phyloP scores from a whole-genome alignment of 1,140 invertebrate genomes.

The Rhyzopertha dominica region DNA sequence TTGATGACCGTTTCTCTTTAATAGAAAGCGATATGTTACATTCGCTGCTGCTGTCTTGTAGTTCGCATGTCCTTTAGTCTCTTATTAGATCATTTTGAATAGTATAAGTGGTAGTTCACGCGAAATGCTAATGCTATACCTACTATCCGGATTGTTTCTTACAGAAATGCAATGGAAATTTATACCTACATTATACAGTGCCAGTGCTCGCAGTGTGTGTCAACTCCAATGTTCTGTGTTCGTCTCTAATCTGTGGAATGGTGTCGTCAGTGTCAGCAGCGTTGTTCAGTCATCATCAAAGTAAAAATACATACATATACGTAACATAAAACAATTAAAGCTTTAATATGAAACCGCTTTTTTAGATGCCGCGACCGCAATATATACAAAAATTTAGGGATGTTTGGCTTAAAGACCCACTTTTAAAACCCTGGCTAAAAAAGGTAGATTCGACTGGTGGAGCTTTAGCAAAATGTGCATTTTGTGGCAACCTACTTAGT shows the following conservation, averaged over 20 bases:
- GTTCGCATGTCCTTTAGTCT: too few species aligned
- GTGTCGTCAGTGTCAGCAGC: slow-evolving; percentile 34
- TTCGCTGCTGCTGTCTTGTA: too few species aligned
- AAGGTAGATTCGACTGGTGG: not conserved
- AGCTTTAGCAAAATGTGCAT: slow-evolving; percentile 7
- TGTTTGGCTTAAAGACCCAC: slow-evolving; percentile 4
- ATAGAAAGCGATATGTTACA: too few species aligned
- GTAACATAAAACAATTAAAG: slow-evolving; percentile 32
- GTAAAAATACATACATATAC: slow-evolving; percentile 39
- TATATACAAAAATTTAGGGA: slow-evolving; percentile 6
- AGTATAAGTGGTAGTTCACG: too few species aligned
- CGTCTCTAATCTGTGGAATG: slow-evolving; percentile 35
- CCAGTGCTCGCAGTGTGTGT: slow-evolving; percentile 19
- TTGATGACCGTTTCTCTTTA: too few species aligned
- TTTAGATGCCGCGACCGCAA: slow-evolving; percentile 8
- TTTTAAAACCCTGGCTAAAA: slow-evolving; percentile 5
- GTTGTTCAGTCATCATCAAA: slow-evolving; percentile 15
- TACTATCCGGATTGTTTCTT: too few species aligned
- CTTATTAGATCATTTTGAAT: too few species aligned
- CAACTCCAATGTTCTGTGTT: slow-evolving; percentile 33
- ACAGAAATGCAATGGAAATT: too few species aligned
- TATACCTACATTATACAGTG: slow-evolving; percentile 33
- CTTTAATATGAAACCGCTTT: slow-evolving; percentile 12
- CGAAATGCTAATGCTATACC: too few species aligned
- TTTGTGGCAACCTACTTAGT: not conserved